phyloP scores from a whole-genome alignment of 2,888 invertebrate species.

The Macrosoma leucophasiata region DNA sequence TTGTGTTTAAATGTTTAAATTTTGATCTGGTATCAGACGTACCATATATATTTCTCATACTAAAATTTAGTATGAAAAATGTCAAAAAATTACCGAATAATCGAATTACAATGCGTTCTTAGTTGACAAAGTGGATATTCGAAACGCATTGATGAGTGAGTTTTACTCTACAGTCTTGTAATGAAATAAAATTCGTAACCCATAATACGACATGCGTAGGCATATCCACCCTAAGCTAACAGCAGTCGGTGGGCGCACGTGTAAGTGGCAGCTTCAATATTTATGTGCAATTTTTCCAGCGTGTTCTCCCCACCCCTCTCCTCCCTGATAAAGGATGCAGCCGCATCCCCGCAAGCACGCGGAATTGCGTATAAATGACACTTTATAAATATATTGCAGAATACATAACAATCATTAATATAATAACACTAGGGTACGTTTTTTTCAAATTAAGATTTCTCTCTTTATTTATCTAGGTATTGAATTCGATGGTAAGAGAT shows the following conservation, averaged over 20 bases:
- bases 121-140: too few relatives aligned
- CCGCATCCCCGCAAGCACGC: constrained; percentile 39
- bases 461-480: too few relatives aligned
- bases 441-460: too few relatives aligned
- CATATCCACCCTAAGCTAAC: constrained; percentile 40
- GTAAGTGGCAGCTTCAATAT: constrained; percentile 77
- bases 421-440: too few relatives aligned
- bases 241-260: constrained; percentile 62
- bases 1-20: too few relatives aligned
- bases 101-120: too few relatives aligned
- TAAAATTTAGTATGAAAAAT: not conserved
- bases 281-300: constrained; percentile 75
- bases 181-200: not conserved
- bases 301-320: constrained; percentile 36
- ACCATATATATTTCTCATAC: not conserved
- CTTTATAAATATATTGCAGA: too few relatives aligned
- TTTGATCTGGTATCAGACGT: too few relatives aligned
- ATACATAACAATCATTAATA: too few relatives aligned
- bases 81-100: not conserved
- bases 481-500: too few relatives aligned
- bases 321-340: constrained; percentile 67
- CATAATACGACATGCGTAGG: constrained; percentile 11
- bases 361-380: constrained; percentile 66
- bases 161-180: too few relatives aligned
- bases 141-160: too few relatives aligned